Percentiles rank a stretch among this genome's conserved stretches.
These are phyloP conservation scores for Ophthalmolycus amberensis DNA, from an alignment of 2,113 vertebrate genomes.

Conservation along the genomic window DNA sequence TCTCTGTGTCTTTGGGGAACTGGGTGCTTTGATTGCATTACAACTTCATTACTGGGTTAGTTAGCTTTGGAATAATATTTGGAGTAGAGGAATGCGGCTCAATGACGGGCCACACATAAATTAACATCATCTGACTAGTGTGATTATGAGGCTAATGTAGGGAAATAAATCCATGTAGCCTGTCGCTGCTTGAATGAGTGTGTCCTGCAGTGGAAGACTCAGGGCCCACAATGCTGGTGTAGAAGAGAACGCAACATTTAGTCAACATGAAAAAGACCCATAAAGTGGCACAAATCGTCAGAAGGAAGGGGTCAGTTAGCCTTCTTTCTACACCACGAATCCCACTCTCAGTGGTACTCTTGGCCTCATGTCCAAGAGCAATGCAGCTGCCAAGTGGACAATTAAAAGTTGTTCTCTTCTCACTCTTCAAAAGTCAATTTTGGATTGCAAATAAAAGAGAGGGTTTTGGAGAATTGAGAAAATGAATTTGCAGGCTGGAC, in stretches of 20 bases:
- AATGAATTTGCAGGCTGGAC: not conserved
- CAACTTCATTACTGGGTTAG: constrained; percentile 71
- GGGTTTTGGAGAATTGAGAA: not conserved
- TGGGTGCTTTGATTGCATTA: constrained; percentile 68
- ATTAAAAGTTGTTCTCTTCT: constrained; percentile 51
- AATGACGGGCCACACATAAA: constrained; percentile 65
- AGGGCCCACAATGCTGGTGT: not conserved
- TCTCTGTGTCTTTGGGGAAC: constrained; percentile 56
- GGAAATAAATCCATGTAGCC: constrained; percentile 51
- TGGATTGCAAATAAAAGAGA: constrained; percentile 20
- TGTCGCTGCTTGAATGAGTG: constrained; percentile 42
- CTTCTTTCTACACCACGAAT: constrained; percentile 18
- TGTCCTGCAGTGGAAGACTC: constrained; percentile 21
- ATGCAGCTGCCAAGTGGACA: not conserved
- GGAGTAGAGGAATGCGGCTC: constrained; percentile 65
- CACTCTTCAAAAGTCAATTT: constrained; percentile 33
- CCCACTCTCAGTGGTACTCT: not conserved
- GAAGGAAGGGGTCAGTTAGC: constrained; percentile 10
- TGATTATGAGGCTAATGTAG: constrained; percentile 64
- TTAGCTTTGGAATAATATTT: constrained; percentile 76
- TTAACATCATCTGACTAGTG: constrained; percentile 49
- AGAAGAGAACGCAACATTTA: constrained; percentile 39
- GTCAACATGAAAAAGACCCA: constrained; percentile 3
- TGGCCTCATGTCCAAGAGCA: constrained; percentile 13
- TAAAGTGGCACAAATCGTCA: not conserved